Conservation (phyloP, 2,113 vertebrate species). For the Ciconia boyciana region DNA sequence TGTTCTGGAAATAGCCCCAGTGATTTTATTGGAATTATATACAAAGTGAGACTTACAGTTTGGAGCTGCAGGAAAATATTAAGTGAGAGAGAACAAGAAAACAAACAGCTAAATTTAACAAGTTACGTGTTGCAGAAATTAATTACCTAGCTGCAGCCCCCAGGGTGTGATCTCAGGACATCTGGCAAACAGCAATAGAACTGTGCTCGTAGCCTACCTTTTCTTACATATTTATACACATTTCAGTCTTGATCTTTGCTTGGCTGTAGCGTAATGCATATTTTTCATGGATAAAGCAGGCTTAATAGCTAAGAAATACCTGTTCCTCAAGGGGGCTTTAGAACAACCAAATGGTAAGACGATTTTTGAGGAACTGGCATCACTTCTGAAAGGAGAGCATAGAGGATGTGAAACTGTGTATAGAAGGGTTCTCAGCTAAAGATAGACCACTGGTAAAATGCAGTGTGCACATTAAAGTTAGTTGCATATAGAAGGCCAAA, state of each 20-base stretch:
- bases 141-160: slow-evolving; percentile 1
- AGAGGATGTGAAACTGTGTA: neutral
- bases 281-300: neutral
- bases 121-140: neutral
- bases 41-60: neutral
- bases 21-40: neutral
- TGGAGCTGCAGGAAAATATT: neutral
- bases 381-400: neutral
- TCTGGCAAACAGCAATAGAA: neutral
- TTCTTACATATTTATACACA: neutral
- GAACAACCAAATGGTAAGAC: neutral
- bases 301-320: neutral
- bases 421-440: neutral
- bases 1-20: neutral
- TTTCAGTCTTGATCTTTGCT: neutral
- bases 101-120: neutral
- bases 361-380: neutral
- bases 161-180: slow-evolving; percentile 10
- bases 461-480: neutral
- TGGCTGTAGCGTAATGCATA: neutral
- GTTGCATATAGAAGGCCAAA: neutral
- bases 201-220: neutral
- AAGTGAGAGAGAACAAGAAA: slow-evolving; percentile 18
- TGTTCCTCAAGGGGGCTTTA: neutral
- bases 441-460: neutral